Percentiles rank a stretch among this genome's conserved stretches.
Evolutionary conservation across 2,888 invertebrate species (phyloP).

Genomic region (Calliscelio sp.): DNA sequence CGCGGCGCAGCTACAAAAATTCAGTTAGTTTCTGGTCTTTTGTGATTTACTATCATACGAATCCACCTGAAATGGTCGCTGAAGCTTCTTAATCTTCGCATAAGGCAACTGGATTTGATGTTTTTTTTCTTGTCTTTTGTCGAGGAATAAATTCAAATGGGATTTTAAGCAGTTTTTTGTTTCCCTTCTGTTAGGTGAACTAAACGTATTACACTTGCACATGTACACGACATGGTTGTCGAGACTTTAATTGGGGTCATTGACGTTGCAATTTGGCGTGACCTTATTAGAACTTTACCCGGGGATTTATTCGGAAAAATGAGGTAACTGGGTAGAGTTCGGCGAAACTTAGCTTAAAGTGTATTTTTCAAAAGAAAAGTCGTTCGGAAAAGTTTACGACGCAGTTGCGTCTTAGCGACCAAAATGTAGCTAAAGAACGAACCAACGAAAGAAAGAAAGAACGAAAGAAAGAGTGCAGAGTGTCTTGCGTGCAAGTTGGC

Average conservation of each 20-base stretch:
- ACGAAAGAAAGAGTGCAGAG: constrained; percentile 36
- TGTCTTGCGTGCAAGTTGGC: constrained; percentile 71
- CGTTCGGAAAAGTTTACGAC: constrained; percentile 34
- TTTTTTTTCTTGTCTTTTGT: constrained; percentile 20
- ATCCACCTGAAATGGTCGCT: constrained; percentile 40
- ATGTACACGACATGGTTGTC: constrained; percentile 6
- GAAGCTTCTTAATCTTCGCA: constrained; percentile 62
- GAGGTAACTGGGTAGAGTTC: constrained; percentile 6
- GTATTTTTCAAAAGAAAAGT: constrained; percentile 29
- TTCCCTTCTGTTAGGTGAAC: too few relatives aligned
- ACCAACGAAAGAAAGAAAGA: constrained; percentile 25
- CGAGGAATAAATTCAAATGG: neutral
- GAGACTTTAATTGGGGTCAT: constrained; percentile 33
- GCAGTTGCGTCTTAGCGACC: constrained; percentile 27
- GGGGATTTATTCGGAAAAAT: constrained; percentile 30
- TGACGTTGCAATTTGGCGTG: constrained; percentile 23
- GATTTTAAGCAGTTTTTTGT: constrained; percentile 16
- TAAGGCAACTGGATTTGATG: constrained; percentile 20
- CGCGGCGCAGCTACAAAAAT: constrained; percentile 52
- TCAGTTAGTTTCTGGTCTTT: constrained; percentile 52
- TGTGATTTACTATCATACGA: constrained; percentile 62
- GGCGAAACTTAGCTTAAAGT: constrained; percentile 8
- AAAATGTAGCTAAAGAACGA: too few relatives aligned
- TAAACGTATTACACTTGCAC: too few relatives aligned
- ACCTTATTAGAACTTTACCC: constrained; percentile 35